Base-by-base conservation (phyloP, 2,888 invertebrate species). In the Diachrysia chrysitis region DNA sequence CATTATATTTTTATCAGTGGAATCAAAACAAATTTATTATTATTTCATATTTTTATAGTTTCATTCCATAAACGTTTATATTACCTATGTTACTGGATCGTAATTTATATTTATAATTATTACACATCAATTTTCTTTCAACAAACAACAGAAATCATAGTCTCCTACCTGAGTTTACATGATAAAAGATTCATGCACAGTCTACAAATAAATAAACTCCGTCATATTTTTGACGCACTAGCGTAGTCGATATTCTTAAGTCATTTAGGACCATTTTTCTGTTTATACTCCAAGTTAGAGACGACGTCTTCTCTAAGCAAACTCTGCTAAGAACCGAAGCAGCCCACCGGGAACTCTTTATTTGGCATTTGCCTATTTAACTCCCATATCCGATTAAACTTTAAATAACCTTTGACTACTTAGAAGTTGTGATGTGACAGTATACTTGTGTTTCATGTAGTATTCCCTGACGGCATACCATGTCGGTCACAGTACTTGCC, bases 401-500 rank as follows among this genome's bases (percentile, higher is more conserved):
- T n/a, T 10, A 10, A 32, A 32, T 2, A 10, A 32, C 0, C 10
- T 10, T 10, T 32, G 32, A 32, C 10, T 32, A 32, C 29, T 29
- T 7, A 29, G 29, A 29, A 29, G 29, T 29, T 29, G 29, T 7
- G 5, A 37, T 0, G n/a, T n/a, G 16, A 29, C n/a, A n/a, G 16
- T n/a, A 55, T 60, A 16, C 54, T 16, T 42, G 9, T 58, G 78
- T 70, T 5, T 5, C 74, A 17, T 21, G 48, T 21, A 90, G 90
- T 69, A 1, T 91, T 89, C 53, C 86, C 88, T 0, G 70, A 51
- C 0, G 92, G 92, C 0, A 66, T 92, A 23, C 87, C 89, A 0
- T 93, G 92, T 68, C 84, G 85, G 0, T 92, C 91, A 0, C 65
- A 66, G n/a, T 77, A 83, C 35, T 56, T 91, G 64, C 89, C 90